These are phyloP conservation scores for Syritta pipiens DNA, from an alignment of 2,888 invertebrate species.

Conservation along the genomic window DNA sequence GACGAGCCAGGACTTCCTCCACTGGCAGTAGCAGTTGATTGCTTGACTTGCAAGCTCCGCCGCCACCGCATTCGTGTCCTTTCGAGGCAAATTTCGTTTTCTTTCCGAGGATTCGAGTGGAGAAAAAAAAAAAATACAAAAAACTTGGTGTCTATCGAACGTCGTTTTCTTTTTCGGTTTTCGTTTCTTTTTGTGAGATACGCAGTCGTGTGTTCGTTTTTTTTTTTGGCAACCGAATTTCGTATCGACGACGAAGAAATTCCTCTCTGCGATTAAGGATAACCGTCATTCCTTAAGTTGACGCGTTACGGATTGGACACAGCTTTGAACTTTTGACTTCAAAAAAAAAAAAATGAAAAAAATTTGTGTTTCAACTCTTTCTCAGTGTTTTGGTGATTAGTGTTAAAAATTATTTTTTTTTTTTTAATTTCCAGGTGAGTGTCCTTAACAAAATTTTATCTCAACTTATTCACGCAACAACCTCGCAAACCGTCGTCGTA, in stretches of 20 bases:
- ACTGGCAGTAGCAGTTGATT: slow-evolving; percentile 62
- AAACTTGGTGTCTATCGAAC: slow-evolving; percentile 60
- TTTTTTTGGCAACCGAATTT: slow-evolving; percentile 32
- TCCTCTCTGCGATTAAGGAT: slow-evolving; percentile 58
- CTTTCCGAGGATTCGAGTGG: slow-evolving; percentile 23
- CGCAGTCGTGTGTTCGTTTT: slow-evolving; percentile 61
- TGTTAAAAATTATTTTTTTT: slow-evolving; percentile 7
- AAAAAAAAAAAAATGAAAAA: slow-evolving; percentile 12
- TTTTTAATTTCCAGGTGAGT: slow-evolving; percentile 53
- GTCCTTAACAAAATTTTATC: slow-evolving; percentile 23
- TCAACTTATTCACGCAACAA: too few species aligned
- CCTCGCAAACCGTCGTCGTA: slow-evolving; percentile 12
- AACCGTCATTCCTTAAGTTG: slow-evolving; percentile 67
- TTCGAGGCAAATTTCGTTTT: slow-evolving; percentile 29
- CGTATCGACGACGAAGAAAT: slow-evolving; percentile 47
- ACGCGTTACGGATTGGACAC: slow-evolving; percentile 67
- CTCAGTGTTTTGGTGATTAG: slow-evolving; percentile 14
- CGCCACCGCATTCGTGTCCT: neutral
- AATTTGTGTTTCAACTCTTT: neutral
- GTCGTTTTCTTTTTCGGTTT: slow-evolving; percentile 60
- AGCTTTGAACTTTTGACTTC: slow-evolving; percentile 32
- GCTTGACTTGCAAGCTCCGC: slow-evolving; percentile 66
- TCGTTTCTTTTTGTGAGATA: slow-evolving; percentile 46
- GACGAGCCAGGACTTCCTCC: slow-evolving; percentile 37
- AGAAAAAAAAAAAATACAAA: slow-evolving; percentile 13